phyloP scores from a whole-genome alignment of 2,797 vertebrate genomes.

The Calcarius lapponicus region DNA sequence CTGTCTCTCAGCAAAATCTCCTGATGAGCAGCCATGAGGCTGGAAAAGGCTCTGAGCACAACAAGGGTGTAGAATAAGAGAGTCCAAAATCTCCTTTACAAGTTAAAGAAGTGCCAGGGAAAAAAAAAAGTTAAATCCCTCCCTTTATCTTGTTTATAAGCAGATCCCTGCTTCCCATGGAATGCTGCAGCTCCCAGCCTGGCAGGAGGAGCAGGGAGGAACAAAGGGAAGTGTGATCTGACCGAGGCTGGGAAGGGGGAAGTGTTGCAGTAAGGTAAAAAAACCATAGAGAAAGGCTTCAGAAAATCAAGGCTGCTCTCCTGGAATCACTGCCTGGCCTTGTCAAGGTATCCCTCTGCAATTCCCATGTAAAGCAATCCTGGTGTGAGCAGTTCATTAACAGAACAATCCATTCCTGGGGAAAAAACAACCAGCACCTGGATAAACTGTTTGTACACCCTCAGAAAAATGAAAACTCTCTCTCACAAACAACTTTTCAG shows the following conservation, averaged over 20 bases:
- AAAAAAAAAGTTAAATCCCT: background rate
- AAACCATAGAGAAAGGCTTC: background rate
- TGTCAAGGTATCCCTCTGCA: background rate
- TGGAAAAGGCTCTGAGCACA: background rate
- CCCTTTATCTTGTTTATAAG: background rate
- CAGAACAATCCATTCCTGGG: background rate
- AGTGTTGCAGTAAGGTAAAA: background rate
- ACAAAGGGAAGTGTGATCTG: background rate
- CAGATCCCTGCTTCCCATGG: background rate
- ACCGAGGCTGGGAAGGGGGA: background rate
- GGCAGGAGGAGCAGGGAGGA: too few species aligned
- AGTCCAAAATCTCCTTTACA: background rate
- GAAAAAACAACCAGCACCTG: background rate
- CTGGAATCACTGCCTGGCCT: background rate
- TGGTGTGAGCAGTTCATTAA: background rate
- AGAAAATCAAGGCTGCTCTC: background rate
- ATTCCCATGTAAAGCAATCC: background rate
- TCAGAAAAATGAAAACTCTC: background rate
- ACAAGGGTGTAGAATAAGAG: rapidly evolving
- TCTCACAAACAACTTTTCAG: background rate
- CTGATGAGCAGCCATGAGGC: background rate
- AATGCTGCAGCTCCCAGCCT: background rate
- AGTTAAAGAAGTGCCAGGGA: background rate
- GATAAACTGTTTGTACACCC: background rate
- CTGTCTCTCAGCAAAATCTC: background rate